Evolutionary conservation across 2,888 invertebrate species (phyloP), one percentile per base, ranked within the genome.

Genomic region (Drosophila mercatorum): DNA sequence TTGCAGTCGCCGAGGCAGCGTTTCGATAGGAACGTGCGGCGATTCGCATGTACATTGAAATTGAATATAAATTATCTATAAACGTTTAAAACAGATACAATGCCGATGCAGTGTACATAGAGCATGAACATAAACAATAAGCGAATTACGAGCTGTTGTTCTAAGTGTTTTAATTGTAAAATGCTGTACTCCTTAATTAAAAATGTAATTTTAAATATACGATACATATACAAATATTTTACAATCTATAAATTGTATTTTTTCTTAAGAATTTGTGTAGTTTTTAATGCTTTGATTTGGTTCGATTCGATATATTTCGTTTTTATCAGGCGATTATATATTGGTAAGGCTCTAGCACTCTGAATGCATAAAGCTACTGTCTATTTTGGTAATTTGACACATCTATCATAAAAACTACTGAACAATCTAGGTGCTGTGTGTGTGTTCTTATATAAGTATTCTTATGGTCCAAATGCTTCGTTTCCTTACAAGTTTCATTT

Each of bases 141-240:
- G 86, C 79, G 43, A 51, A 52, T 65, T 52, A 51, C 55, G 80
- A 72, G 77, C 77, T 79, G 74, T 72, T 80, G 76, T 72, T 80
- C 63, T 73, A 80, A 76, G 69, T 85, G 83, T 85, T 84, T 81
- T 70, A 81, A 60, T 51, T 84, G 67, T 84, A 88, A 82, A 80
- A 86, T 84, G 83, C 81, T 84, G 83, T 80, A 88, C 72, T 88
- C 83, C 88, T 83, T 84, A 85, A 83, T 63, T 80, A 78, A 83
- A 75, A 75, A 60, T 26, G 11, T 78, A 78, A 75, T 75, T 76
- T 78, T 79, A 79, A 74, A 77, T 70, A 77, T 64, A 75, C 68
- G 61, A 82, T 66, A 81, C 56, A 77, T 59, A 49, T 49, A 81
- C 70, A 83, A 57, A 83, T 66, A 77, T 79, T 79, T 77, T 78